phyloP scores from a whole-genome alignment of 2,797 vertebrate genomes.

The Micromesistius poutassou region DNA sequence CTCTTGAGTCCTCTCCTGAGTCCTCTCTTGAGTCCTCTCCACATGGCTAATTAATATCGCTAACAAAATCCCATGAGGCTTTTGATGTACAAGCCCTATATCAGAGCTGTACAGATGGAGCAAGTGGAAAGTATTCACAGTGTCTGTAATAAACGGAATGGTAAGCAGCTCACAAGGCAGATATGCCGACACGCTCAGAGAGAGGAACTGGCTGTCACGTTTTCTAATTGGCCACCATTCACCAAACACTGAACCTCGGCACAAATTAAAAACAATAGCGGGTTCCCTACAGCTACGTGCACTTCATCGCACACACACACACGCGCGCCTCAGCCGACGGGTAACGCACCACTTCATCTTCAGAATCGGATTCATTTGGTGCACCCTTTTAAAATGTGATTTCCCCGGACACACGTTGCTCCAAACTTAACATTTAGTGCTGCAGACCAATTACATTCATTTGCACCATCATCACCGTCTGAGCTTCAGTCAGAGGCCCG shows the following conservation, averaged over 20 bases:
- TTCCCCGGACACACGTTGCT: conserved; percentile 54
- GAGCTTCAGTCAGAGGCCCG: conserved; percentile 45
- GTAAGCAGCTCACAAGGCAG: not conserved
- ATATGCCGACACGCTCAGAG: not conserved
- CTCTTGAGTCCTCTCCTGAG: too few species aligned
- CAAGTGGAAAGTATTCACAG: not conserved
- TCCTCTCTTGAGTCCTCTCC: too few species aligned
- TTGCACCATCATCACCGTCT: conserved; percentile 29
- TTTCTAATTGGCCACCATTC: conserved; percentile 46
- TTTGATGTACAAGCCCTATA: not conserved
- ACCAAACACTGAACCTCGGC: conserved; percentile 37
- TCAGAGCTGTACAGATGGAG: not conserved
- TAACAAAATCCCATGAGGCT: too few species aligned
- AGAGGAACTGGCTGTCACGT: not conserved
- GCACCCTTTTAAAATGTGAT: conserved; percentile 57
- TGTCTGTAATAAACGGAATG: not conserved
- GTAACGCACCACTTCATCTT: conserved; percentile 63
- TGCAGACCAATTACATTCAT: conserved; percentile 47
- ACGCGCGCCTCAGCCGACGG: conserved; percentile 48
- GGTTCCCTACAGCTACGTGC: conserved; percentile 49
- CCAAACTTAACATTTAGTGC: conserved; percentile 53
- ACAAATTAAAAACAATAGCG: conserved; percentile 58
- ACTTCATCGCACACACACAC: conserved; percentile 36
- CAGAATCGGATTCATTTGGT: conserved; percentile 64
- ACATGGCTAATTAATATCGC: too few species aligned